These are phyloP conservation scores for Ectropis grisescens DNA, from an alignment of 1,140 invertebrate species.

Conservation along the genomic window DNA sequence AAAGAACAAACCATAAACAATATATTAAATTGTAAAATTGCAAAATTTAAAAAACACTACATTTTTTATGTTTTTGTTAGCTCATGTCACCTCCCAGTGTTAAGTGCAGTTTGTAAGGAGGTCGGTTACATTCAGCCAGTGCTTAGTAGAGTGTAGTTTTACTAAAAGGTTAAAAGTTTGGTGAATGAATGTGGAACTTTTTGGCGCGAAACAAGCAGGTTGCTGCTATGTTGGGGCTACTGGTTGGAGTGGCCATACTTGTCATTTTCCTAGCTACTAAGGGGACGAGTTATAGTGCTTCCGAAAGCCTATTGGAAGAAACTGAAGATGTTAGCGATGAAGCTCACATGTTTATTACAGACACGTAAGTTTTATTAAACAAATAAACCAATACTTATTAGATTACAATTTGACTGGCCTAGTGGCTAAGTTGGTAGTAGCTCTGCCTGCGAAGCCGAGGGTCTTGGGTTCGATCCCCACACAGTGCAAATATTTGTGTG, in stretches of 20 bases:
- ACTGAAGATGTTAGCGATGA: slow-evolving; percentile 45
- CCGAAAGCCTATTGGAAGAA: slow-evolving; percentile 20
- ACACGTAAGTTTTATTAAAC: slow-evolving; percentile 55
- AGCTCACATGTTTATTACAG: slow-evolving; percentile 45
- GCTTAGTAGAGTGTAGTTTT: neutral
- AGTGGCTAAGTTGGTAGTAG: too few species aligned
- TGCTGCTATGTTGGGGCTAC: slow-evolving; percentile 42
- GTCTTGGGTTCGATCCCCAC: too few species aligned
- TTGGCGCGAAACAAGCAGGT: slow-evolving; percentile 50
- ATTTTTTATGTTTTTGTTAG: too few species aligned
- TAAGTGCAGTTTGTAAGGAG: too few species aligned
- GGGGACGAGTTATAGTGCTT: slow-evolving; percentile 24
- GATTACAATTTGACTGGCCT: too few species aligned
- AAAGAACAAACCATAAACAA: too few species aligned
- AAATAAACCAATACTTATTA: too few species aligned
- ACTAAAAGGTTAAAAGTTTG: neutral
- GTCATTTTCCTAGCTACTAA: slow-evolving; percentile 45
- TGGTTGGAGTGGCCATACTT: slow-evolving; percentile 35
- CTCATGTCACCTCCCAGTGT: too few species aligned
- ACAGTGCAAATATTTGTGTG: too few species aligned
- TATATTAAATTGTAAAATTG: slow-evolving; percentile 1
- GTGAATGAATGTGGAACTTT: slow-evolving; percentile 54
- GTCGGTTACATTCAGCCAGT: too few species aligned
- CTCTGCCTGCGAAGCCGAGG: too few species aligned
- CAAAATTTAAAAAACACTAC: slow-evolving; percentile 3